These are phyloP conservation scores for Diadegma fenestrale DNA, from an alignment of 2,888 invertebrate genomes.

Conservation along the genomic window DNA sequence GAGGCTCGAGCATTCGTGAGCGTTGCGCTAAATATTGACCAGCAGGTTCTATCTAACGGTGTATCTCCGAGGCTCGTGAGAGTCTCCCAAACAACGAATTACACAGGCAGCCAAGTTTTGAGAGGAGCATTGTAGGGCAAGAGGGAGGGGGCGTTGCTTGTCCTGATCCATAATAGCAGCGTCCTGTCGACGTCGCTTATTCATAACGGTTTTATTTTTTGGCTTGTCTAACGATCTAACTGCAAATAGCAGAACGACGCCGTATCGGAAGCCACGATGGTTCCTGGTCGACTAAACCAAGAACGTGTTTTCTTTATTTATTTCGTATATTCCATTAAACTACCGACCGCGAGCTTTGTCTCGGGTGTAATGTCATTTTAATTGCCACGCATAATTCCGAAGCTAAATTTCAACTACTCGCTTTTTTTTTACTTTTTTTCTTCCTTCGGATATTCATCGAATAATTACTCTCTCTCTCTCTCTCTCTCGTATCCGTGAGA, in stretches of 20 bases:
- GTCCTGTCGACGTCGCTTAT: constrained; percentile 59
- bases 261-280: constrained; percentile 30
- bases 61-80: constrained; percentile 39
- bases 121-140: constrained; percentile 10
- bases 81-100: constrained; percentile 44
- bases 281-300: constrained; percentile 49
- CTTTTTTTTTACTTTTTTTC: background rate
- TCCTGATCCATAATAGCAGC: constrained; percentile 53
- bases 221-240: constrained; percentile 61
- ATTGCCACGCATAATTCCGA: constrained; percentile 34
- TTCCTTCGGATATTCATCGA: background rate
- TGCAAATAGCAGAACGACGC: constrained; percentile 58
- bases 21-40: constrained; percentile 60
- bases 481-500: background rate
- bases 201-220: constrained; percentile 60
- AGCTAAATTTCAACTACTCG: background rate
- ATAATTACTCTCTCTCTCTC: no score
- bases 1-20: constrained; percentile 22
- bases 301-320: constrained; percentile 15
- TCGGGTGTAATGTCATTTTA: constrained; percentile 56
- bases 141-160: constrained; percentile 16
- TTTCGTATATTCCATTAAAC: constrained; percentile 25
- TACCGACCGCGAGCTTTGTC: constrained; percentile 27
- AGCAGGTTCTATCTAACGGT: constrained; percentile 67
- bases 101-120: background rate